A percentile compares a stretch with the other conserved stretches of the same genome.
These are phyloP conservation scores for Orius insidiosus DNA, from an alignment of 1,140 invertebrate species.

Conservation along the genomic window DNA sequence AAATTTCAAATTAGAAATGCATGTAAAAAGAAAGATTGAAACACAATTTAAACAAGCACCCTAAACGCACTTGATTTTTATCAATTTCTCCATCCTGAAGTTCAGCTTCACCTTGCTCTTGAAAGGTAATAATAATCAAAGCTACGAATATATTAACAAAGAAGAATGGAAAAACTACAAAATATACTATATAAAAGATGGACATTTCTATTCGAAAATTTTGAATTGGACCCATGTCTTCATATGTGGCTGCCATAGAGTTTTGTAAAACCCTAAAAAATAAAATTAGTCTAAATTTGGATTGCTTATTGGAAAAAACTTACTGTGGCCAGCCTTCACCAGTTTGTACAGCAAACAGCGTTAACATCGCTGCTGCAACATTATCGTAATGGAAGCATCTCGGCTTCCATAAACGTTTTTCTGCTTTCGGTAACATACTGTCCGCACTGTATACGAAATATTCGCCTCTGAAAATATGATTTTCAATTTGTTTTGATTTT, in stretches of 20 bases:
- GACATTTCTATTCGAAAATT: slow-evolving; percentile 99
- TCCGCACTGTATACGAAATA: slow-evolving; percentile 74
- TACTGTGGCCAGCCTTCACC: slow-evolving; percentile 98
- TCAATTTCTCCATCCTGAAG: slow-evolving; percentile 98
- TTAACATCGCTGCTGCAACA: slow-evolving; percentile 93
- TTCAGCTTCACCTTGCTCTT: slow-evolving; percentile 99
- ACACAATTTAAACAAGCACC: not conserved
- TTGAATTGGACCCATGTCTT: slow-evolving; percentile 91
- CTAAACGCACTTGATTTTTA: slow-evolving; percentile 88
- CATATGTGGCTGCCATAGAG: slow-evolving; percentile 97
- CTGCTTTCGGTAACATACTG: slow-evolving; percentile 62
- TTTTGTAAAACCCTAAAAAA: slow-evolving; percentile 82
- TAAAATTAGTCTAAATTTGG: slow-evolving; percentile 18
- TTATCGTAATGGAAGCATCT: slow-evolving; percentile 98
- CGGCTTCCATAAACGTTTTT: slow-evolving; percentile 68
- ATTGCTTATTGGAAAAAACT: slow-evolving; percentile 32
- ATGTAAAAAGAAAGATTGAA: not conserved
- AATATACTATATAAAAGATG: slow-evolving; percentile 99
- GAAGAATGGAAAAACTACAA: slow-evolving; percentile 99
- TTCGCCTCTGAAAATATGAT: slow-evolving; percentile 54
- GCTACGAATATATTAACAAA: slow-evolving; percentile 99
- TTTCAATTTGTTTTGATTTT: too few species aligned
- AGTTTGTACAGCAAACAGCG: slow-evolving; percentile 97
- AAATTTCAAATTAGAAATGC: too few species aligned
- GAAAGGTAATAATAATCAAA: slow-evolving; percentile 99